Evolutionary conservation across 1,140 invertebrate genomes (phyloP), one percentile per base, ranked within the genome.

Genomic region (Drosophila auraria): DNA sequence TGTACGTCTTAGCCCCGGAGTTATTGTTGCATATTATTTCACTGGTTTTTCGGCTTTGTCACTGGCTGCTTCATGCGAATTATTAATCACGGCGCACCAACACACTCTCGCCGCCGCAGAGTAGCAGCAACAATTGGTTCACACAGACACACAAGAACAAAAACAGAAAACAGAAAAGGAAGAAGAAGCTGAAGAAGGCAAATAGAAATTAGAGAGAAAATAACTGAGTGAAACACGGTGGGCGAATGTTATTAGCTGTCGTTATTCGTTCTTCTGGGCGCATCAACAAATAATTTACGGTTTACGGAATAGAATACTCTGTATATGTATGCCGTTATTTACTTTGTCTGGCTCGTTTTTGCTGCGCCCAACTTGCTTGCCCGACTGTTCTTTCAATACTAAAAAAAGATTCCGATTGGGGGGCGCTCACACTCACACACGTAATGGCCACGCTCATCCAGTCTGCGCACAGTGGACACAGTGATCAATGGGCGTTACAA

Each of bases 311-410:
- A 17, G 23, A 62, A 61, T 20, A 62, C 40, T 45, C 20, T 58
- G 27, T 68, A 68, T 57, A 60, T 60, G 36, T 59, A 54, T 50
- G 51, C 42, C 57, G 58, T 71, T 78, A 58, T 79, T 61, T 79
- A 79, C 66, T 79, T 78, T 78, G 57, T 70, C 57, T 69, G 76
- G 66, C 59, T 79, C 59, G 58, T 45, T 79, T 56, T 44, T 42
- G 53, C 72, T 72, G 59, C 73, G 76, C 77, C 76, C 75, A 78
- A 78, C 76, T 78, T 78, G 65, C 75, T 78, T 70, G 74, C 76
- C 64, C 76, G 76, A 78, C 75, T 78, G 61, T 77, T 76, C 73
- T 79, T 71, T 59, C 51, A 70, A 78, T 78, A 77, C 75, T 78
- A 78, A 78, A 68, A 75, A 66, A 76, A 77, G 74, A 77, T 60